Evolutionary conservation across 2,797 vertebrate species (phyloP).

Genomic region (Caiman crocodilus): DNA sequence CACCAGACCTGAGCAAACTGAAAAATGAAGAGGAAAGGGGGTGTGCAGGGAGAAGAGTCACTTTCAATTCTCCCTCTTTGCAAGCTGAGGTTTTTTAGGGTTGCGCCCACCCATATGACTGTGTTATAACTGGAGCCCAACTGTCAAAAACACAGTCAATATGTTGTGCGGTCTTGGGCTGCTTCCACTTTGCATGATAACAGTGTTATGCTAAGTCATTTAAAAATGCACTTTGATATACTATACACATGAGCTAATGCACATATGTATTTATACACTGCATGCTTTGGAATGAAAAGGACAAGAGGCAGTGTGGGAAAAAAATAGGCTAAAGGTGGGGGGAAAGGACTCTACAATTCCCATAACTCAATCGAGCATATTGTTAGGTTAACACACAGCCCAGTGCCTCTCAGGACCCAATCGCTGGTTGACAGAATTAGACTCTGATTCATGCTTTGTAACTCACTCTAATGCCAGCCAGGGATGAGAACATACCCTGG

Average conservation of each 20-base stretch:
- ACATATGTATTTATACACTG: constrained; percentile 49
- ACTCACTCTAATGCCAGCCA: constrained; percentile 88
- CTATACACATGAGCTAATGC: constrained; percentile 50
- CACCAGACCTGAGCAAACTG: constrained; percentile 3
- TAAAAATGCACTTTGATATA: constrained; percentile 52
- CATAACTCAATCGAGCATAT: constrained; percentile 89
- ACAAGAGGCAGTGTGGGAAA: constrained; percentile 68
- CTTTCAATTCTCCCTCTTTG: constrained; percentile 10
- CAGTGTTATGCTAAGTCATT: constrained; percentile 35
- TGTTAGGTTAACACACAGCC: constrained; percentile 89
- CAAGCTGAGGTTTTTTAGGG: neutral
- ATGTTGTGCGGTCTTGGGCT: constrained; percentile 10
- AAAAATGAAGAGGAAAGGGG: neutral
- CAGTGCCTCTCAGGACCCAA: constrained; percentile 90
- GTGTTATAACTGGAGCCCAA: constrained; percentile 25
- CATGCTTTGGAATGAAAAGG: constrained; percentile 56
- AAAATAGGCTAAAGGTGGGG: constrained; percentile 61
- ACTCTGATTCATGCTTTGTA: constrained; percentile 93
- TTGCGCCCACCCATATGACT: constrained; percentile 41
- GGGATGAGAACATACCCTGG: constrained; percentile 92
- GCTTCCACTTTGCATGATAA: constrained; percentile 17
- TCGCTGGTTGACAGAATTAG: constrained; percentile 92
- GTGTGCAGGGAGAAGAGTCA: neutral
- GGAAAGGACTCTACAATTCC: constrained; percentile 80
- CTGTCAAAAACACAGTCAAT: constrained; percentile 19